Conservation (phyloP, 1,140 invertebrate species). For the Cardiocondyla obscurior region DNA sequence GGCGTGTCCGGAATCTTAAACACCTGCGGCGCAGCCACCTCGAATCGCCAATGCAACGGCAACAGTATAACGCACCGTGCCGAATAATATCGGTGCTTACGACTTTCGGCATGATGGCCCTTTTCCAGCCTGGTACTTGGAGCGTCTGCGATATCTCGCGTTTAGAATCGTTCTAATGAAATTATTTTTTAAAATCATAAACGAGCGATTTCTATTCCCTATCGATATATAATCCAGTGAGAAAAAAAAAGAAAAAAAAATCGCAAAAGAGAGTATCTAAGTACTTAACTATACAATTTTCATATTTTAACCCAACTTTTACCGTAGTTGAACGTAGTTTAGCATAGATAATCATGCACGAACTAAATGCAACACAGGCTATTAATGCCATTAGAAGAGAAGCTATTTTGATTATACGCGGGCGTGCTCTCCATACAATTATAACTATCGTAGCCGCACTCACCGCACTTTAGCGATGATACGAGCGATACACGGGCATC, state of each 20-base stretch:
- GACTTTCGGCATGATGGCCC: neutral
- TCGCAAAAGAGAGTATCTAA: neutral
- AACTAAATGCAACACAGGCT: slow-evolving; percentile 15
- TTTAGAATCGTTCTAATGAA: neutral
- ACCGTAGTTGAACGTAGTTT: neutral
- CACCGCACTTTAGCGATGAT: slow-evolving; percentile 37
- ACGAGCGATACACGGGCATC: slow-evolving; percentile 10
- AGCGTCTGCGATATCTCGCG: neutral
- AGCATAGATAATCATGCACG: slow-evolving; percentile 14
- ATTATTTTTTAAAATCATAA: neutral
- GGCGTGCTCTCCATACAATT: slow-evolving; percentile 30
- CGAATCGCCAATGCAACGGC: slow-evolving; percentile 17
- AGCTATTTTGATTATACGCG: slow-evolving; percentile 28
- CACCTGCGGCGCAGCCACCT: neutral
- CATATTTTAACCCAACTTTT: neutral
- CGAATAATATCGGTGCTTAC: slow-evolving; percentile 7
- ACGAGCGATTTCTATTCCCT: neutral
- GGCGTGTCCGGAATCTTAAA: slow-evolving; percentile 62
- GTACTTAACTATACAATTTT: no score
- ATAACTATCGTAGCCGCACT: slow-evolving; percentile 22
- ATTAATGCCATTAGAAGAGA: slow-evolving; percentile 13
- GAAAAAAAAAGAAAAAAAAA: neutral
- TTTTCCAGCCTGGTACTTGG: neutral
- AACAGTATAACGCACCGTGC: neutral
- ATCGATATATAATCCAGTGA: neutral